Conservation (phyloP, 2,797 vertebrate species). For the Picus viridis region DNA sequence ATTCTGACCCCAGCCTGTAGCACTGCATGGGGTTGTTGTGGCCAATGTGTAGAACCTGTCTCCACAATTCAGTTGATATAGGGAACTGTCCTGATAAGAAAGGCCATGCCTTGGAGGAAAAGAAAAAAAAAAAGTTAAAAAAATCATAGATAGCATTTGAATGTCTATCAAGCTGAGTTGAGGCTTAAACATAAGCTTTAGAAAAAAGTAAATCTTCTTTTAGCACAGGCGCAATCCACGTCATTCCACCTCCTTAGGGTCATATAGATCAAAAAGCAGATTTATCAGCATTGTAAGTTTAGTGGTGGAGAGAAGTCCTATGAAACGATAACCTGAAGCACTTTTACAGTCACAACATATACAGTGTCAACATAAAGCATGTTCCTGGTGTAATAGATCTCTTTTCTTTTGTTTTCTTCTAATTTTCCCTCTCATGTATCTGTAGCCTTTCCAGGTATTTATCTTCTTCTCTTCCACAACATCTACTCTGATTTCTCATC, state of each 20-base stretch:
- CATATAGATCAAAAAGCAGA: neutral
- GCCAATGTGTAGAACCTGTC: no score
- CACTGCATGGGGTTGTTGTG: no score
- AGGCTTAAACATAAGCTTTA: neutral
- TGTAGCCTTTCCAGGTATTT: neutral
- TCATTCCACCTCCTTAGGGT: neutral
- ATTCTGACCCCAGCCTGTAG: no score
- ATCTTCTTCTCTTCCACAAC: neutral
- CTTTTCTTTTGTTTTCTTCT: neutral
- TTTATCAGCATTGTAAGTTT: neutral
- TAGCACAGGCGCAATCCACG: neutral
- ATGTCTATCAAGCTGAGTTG: neutral
- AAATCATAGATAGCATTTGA: neutral
- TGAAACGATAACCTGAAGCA: neutral
- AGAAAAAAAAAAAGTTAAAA: neutral
- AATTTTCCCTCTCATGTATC: neutral
- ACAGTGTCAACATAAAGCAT: neutral
- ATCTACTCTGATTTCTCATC: neutral
- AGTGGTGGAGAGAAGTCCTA: neutral
- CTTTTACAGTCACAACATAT: neutral
- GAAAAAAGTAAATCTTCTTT: neutral
- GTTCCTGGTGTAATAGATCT: neutral
- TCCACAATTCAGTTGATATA: neutral
- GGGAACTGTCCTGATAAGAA: neutral
- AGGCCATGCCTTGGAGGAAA: neutral